Percentiles rank a stretch among this genome's conserved stretches.
Evolutionary conservation across 2,888 invertebrate genomes (phyloP).

Genomic region (Plebejus melissa): DNA sequence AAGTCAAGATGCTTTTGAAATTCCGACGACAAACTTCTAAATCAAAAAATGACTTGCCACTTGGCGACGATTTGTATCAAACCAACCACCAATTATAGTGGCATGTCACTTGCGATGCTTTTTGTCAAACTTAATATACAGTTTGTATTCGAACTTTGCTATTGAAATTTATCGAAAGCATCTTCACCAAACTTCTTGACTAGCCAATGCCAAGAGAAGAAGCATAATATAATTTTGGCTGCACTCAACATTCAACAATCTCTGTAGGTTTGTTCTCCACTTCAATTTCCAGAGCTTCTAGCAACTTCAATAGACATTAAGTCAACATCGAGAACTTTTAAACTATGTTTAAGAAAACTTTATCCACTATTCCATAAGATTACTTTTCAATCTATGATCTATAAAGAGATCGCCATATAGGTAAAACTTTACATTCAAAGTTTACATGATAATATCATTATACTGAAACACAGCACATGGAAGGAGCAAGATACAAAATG

Average conservation of each 20-base stretch:
- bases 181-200: background rate
- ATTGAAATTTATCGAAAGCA: background rate
- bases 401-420: background rate
- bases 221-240: background rate
- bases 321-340: background rate
- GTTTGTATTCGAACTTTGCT: background rate
- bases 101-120: too few species aligned
- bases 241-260: background rate
- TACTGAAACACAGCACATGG: background rate
- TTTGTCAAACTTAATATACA: background rate
- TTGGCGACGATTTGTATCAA: too few species aligned
- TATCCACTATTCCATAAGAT: background rate
- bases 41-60: too few species aligned
- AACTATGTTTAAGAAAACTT: background rate
- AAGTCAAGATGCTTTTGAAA: too few species aligned
- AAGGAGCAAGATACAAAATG: background rate
- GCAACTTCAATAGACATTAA: background rate
- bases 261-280: conserved; percentile 2
- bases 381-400: background rate
- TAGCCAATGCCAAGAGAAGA: background rate
- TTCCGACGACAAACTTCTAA: too few species aligned
- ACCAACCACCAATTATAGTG: too few species aligned
- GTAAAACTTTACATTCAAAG: background rate
- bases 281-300: background rate
- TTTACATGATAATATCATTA: background rate